A percentile compares a stretch with the other conserved stretches of the same genome.
Evolutionary conservation across 1,140 invertebrate genomes (phyloP).

Genomic region (Schmidtea mediterranea): DNA sequence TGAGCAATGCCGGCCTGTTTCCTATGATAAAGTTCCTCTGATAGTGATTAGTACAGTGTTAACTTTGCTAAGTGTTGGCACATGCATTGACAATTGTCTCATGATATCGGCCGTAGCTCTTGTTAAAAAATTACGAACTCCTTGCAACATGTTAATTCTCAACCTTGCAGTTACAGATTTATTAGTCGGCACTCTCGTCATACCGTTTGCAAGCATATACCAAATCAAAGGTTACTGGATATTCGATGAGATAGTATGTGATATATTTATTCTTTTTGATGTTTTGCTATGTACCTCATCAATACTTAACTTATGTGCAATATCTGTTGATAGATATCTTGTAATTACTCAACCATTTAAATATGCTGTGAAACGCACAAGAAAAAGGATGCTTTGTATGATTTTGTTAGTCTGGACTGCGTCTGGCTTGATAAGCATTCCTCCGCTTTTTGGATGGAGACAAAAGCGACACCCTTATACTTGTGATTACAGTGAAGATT

Average conservation of each 20-base stretch:
- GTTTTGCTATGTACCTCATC: constrained; percentile 32
- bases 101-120: constrained; percentile 29
- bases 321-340: constrained; percentile 31
- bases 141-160: constrained; percentile 45
- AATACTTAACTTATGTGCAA: constrained; percentile 32
- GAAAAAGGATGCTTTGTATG: constrained; percentile 24
- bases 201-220: constrained; percentile 35
- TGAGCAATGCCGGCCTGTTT: no score
- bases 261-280: constrained; percentile 30
- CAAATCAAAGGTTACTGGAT: constrained; percentile 23
- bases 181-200: constrained; percentile 39
- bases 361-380: constrained; percentile 29
- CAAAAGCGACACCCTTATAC: constrained; percentile 10
- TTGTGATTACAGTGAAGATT: constrained; percentile 71
- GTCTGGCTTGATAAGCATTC: constrained; percentile 27
- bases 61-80: no score
- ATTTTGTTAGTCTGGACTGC: constrained; percentile 27
- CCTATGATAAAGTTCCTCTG: no score
- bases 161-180: constrained; percentile 44
- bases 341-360: constrained; percentile 30
- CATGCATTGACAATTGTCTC: constrained; percentile 22
- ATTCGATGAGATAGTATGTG: constrained; percentile 26
- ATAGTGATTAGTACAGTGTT: no score
- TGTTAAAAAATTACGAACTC: constrained; percentile 28
- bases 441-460: constrained; percentile 27